These are phyloP conservation scores for Danionella dracula DNA, from an alignment of 2,797 vertebrate genomes.

Conservation along the genomic window DNA sequence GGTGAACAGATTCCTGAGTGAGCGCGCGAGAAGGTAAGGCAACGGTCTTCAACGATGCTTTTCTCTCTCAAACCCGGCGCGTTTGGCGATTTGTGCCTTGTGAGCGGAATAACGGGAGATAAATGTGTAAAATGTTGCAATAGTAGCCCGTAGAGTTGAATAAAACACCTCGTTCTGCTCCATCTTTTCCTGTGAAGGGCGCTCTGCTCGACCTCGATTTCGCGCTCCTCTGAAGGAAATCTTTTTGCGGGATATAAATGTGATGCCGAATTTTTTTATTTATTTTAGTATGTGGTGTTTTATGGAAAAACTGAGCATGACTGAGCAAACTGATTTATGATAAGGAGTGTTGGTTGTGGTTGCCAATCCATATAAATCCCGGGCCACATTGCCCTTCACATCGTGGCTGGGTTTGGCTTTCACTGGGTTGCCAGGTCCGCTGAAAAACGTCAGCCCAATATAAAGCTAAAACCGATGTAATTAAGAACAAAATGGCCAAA, in stretches of 20 bases:
- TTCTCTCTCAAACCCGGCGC: background rate
- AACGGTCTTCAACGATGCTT: background rate
- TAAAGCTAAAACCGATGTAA: too few relatives aligned
- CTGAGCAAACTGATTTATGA: background rate
- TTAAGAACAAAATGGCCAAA: too few relatives aligned
- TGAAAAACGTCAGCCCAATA: too few relatives aligned
- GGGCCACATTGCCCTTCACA: conserved; percentile 14
- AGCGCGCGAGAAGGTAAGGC: conserved; percentile 27
- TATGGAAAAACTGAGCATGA: background rate
- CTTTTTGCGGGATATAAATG: background rate
- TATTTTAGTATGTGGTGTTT: background rate
- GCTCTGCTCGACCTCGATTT: conserved; percentile 54
- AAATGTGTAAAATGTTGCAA: background rate
- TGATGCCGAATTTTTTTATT: background rate
- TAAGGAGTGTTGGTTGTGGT: background rate
- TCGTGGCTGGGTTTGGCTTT: background rate
- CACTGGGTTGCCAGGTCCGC: too few relatives aligned
- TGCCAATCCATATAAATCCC: background rate
- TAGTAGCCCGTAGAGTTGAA: background rate
- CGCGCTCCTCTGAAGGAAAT: conserved; percentile 44
- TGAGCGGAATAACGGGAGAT: background rate
- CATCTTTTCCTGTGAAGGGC: conserved; percentile 60
- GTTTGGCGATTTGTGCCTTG: background rate
- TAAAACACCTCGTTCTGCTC: background rate
- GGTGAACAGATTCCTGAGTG: conserved; percentile 5